Base-by-base conservation (phyloP, 2,888 invertebrate genomes). In the Chouioia cunea region DNA sequence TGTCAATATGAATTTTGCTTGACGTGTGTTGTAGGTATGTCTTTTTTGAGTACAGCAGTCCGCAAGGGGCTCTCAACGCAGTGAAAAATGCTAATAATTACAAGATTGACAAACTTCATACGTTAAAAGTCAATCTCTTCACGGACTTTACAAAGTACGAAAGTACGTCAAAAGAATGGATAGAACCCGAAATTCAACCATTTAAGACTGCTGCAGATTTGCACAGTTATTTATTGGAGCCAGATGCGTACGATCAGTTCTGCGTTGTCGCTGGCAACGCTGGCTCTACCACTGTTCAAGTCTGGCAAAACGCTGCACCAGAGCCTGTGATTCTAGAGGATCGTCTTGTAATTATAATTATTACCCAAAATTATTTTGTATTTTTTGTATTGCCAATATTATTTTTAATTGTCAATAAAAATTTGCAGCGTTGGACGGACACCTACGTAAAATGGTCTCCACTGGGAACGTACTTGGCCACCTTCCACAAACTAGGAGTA, bases 391-490 rank as follows among this genome's bases (percentile, higher is more conserved):
- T 65, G 46, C 8, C 3, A 6, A 16, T 22, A 22, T 16, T 4
- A 52, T 63, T 43, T 48, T 84, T 70, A 59, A 64, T 46, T 27
- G 6, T 27, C 27, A 27, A 27, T 27, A 27, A 27, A 4, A 27
- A 57, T 78, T 23, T 36, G 12, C 82, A 96, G 95, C 91, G 93
- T 77, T 99, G 99, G 93, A 97, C 98, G 0, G 97, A 98, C 82
- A 96, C 96, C 0, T 96, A 97, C 79, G 95, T 97, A 1, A 93
- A 95, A 78, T 99, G 99, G 99, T 99, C 99, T 1, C 99, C 99
- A 0, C 88, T 97, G 48, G 99, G 99, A 56, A 97, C 97, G 0
- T 99, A 96, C 85, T 88, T 99, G 77, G 93, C 97, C 0, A 99
- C 99, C 0, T 97, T 98, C 88, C 99, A 99, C 83, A 93, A 93